Evolutionary conservation across 1,140 invertebrate genomes (phyloP), one percentile per base, ranked within the genome.

Genomic region (Drosophila subpulchrella): DNA sequence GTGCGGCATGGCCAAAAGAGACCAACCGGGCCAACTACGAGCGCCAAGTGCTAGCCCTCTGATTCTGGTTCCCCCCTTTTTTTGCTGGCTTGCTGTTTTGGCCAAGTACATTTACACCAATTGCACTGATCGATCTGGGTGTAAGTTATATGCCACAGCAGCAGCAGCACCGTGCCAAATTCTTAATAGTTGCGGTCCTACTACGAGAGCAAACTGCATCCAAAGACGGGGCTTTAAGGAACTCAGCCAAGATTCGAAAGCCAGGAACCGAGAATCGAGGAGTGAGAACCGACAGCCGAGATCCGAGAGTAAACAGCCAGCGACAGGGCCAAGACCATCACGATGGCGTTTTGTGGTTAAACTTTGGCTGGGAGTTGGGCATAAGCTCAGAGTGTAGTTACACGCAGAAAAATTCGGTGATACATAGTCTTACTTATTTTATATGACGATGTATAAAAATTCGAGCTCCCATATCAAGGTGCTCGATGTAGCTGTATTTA

Each of bases 21-120:
- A 36, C 36, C 59, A 6, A 15, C 54, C 36, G 12, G 46, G 63
- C 74, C 57, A 65, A 55, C 53, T 47, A 55, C 47, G 75, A 88
- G 84, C 81, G 85, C 81, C 81, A 90, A 90, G 84, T 90, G 81
- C 58, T 65, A 56, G 73, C 75, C 73, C 65, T 65, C 62, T 53
- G 60, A 61, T 48, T 38, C 27, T 34, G 27, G 15, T 38, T 46
- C 42, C 30, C 58, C 58, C 20, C 12, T 17, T 56, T 17, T 56
- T 63, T 27, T 44, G 50, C 46, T 51, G 48, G 32, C 20, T 13
- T 41, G 7, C 41, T 77, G 46, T 42, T 65, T 58, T 42, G 50
- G 63, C 68, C 81, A 89, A 83, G 88, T 88, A 91, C 88, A 91
- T 91, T 91, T 91, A 91, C 88, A 91, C 88, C 88, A 91, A 90